phyloP scores from a whole-genome alignment of 30 jellyfish, hydroid and myxozoan species.

The Nemopilema nomurai region DNA sequence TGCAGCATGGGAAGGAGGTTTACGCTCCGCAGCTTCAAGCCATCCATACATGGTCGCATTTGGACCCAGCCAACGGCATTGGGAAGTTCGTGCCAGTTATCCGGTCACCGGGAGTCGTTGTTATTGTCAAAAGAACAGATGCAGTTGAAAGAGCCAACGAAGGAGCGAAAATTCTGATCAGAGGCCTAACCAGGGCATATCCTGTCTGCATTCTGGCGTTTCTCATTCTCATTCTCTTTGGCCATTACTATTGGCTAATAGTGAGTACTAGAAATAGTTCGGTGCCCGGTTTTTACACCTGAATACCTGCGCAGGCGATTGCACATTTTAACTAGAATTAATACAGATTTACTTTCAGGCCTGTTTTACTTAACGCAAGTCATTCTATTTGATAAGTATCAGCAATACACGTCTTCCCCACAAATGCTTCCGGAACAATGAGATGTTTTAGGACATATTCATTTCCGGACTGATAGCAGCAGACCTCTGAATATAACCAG shows the following conservation, averaged over 20 bases:
- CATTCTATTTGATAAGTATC: too few relatives aligned
- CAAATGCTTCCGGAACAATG: too few relatives aligned
- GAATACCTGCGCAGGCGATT: too few relatives aligned
- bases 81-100: slow-evolving; percentile 33
- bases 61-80: slow-evolving; percentile 4
- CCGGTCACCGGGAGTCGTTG: slow-evolving; percentile 32
- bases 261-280: slow-evolving; percentile 12
- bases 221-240: not conserved
- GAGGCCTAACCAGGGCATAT: slow-evolving; percentile 4
- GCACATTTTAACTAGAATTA: too few relatives aligned
- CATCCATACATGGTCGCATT: slow-evolving; percentile 3
- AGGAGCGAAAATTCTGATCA: not conserved
- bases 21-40: slow-evolving; percentile 30
- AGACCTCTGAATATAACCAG: too few relatives aligned
- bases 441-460: too few relatives aligned
- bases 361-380: too few relatives aligned
- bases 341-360: too few relatives aligned
- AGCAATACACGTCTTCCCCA: too few relatives aligned
- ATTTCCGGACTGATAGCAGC: too few relatives aligned
- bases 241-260: slow-evolving; percentile 22
- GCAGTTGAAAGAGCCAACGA: slow-evolving; percentile 10
- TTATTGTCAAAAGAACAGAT: not conserved
- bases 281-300: too few relatives aligned
- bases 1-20: slow-evolving; percentile 29
- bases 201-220: slow-evolving; percentile 16